Evolutionary conservation across 2,888 invertebrate species (phyloP).

Genomic region (Heliconius ethilla): DNA sequence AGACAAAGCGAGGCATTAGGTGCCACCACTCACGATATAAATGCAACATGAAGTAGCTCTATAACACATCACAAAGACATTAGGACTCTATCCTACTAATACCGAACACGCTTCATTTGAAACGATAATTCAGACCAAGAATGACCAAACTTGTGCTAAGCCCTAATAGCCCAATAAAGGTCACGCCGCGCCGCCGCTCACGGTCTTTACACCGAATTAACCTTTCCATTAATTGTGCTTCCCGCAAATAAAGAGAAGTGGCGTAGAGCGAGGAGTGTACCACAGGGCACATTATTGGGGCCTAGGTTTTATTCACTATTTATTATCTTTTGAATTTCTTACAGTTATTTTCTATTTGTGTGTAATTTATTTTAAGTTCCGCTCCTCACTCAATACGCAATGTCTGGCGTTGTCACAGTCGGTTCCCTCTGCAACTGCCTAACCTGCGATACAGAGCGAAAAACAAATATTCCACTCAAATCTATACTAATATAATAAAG

Average conservation of each 20-base stretch:
- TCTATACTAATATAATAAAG: too few species aligned
- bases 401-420: background rate
- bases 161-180: slow-evolving; percentile 40
- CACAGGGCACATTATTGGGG: slow-evolving; percentile 18
- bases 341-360: background rate
- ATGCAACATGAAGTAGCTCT: too few species aligned
- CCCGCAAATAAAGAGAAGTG: slow-evolving; percentile 34
- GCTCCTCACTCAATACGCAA: too few species aligned
- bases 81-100: slow-evolving; percentile 22
- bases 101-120: slow-evolving; percentile 37
- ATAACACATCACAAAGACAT: background rate
- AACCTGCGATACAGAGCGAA: too few species aligned
- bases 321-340: background rate
- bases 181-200: slow-evolving; percentile 27
- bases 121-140: slow-evolving; percentile 32
- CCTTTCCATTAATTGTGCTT: slow-evolving; percentile 37
- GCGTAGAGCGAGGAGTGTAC: slow-evolving; percentile 18
- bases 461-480: background rate
- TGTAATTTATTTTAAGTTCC: background rate
- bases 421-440: background rate
- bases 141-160: slow-evolving; percentile 36
- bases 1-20: background rate
- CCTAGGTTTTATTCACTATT: slow-evolving; percentile 25
- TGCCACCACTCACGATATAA: background rate
- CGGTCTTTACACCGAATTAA: slow-evolving; percentile 39